phyloP scores from a whole-genome alignment of 1,140 invertebrate species.

The Bombus breviceps region DNA sequence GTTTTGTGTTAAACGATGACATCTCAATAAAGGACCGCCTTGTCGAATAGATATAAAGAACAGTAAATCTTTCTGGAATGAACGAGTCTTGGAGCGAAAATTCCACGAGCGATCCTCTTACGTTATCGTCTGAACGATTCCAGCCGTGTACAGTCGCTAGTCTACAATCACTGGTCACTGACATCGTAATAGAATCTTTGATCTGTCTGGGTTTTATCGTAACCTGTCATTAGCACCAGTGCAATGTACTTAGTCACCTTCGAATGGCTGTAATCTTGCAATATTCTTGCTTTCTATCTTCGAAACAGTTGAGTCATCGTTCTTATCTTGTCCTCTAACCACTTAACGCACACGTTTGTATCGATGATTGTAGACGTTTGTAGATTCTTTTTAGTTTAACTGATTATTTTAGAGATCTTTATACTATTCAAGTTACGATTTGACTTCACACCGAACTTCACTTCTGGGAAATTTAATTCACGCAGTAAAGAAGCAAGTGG shows the following conservation, averaged over 20 bases:
- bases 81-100: not conserved
- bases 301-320: too few relatives aligned
- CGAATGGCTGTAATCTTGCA: not conserved
- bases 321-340: too few relatives aligned
- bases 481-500: too few relatives aligned
- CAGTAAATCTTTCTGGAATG: constrained; percentile 35
- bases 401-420: too few relatives aligned
- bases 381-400: too few relatives aligned
- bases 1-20: constrained; percentile 51
- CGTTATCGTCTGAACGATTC: not conserved
- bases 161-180: not conserved
- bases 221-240: not conserved
- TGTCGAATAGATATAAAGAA: constrained; percentile 23
- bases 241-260: not conserved
- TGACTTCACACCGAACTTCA: too few relatives aligned
- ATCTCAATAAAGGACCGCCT: constrained; percentile 55
- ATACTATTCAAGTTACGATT: too few relatives aligned
- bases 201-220: not conserved
- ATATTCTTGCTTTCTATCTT: not conserved
- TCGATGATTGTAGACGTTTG: too few relatives aligned
- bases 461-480: not conserved
- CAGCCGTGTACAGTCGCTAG: too few relatives aligned
- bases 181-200: not conserved
- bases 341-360: too few relatives aligned
- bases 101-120: not conserved